These are phyloP conservation scores for Synanthedon vespiformis DNA, from an alignment of 2,888 invertebrate genomes.

Conservation along the genomic window DNA sequence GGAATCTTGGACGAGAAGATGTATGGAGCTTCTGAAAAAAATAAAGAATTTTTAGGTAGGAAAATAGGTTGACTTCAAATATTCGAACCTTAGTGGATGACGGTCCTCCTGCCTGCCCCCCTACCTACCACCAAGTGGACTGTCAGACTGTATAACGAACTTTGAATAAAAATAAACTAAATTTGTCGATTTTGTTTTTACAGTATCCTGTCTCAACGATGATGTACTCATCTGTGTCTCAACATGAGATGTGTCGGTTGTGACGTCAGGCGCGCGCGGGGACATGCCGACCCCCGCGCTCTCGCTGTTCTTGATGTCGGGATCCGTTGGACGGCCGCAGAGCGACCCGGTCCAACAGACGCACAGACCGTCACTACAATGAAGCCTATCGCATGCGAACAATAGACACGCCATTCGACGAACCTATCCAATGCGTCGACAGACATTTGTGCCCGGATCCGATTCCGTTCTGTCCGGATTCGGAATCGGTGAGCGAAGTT, in stretches of 20 bases:
- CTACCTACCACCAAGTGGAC: no score
- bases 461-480: constrained; percentile 37
- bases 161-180: background rate
- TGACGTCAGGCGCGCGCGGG: constrained; percentile 72
- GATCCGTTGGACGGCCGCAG: constrained; percentile 39
- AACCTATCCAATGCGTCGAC: constrained; percentile 42
- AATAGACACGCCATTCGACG: constrained; percentile 38
- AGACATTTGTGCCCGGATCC: constrained; percentile 29
- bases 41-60: no score
- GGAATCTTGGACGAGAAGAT: no score
- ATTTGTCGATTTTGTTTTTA: constrained; percentile 11
- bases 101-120: no score
- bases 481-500: constrained; percentile 54
- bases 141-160: no score
- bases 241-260: constrained; percentile 77
- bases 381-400: constrained; percentile 42
- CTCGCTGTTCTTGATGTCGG: constrained; percentile 57
- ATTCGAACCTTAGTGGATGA: no score
- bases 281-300: constrained; percentile 40
- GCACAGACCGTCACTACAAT: constrained; percentile 22
- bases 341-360: constrained; percentile 28
- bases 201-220: constrained; percentile 68
- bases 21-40: no score
- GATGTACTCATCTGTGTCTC: constrained; percentile 74
- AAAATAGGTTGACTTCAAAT: no score